Conservation (phyloP, 37 sponge, comb jelly and placozoan genomes). For the Axinella damicornis region DNA sequence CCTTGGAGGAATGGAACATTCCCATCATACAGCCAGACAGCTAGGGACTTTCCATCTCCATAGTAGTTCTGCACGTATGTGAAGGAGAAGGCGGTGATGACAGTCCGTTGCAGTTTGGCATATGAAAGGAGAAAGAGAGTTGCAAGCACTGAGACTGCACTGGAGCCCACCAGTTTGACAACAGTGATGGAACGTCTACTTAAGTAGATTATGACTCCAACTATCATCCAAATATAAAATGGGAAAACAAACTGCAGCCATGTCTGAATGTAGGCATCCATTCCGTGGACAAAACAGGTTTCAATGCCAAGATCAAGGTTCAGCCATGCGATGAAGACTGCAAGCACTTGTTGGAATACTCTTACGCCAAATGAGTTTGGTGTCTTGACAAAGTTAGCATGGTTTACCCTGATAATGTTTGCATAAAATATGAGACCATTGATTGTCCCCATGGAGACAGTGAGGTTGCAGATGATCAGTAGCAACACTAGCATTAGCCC, state of each 20-base stretch:
- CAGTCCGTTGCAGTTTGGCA: conserved; percentile 21
- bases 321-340: conserved; percentile 30
- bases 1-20: background rate
- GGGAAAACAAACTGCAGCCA: conserved; percentile 64
- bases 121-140: conserved; percentile 38
- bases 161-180: conserved; percentile 7
- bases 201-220: conserved; percentile 5
- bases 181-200: conserved; percentile 4
- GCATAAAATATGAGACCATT: too few species aligned
- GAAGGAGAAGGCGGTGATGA: conserved; percentile 2
- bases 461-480: too few species aligned
- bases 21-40: conserved; percentile 26
- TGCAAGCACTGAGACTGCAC: conserved; percentile 41
- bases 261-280: conserved; percentile 13
- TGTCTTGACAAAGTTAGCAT: background rate
- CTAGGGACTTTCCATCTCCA: background rate
- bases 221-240: conserved; percentile 24
- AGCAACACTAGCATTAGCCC: too few species aligned
- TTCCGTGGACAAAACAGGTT: conserved; percentile 35
- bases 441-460: too few species aligned
- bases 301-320: conserved; percentile 41
- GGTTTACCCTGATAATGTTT: too few species aligned
- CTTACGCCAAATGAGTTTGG: background rate
- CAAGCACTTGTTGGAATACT: background rate
- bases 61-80: background rate